These are phyloP conservation scores for Caenorhabditis remanei DNA, from an alignment of 1,140 invertebrate species.

Conservation along the genomic window DNA sequence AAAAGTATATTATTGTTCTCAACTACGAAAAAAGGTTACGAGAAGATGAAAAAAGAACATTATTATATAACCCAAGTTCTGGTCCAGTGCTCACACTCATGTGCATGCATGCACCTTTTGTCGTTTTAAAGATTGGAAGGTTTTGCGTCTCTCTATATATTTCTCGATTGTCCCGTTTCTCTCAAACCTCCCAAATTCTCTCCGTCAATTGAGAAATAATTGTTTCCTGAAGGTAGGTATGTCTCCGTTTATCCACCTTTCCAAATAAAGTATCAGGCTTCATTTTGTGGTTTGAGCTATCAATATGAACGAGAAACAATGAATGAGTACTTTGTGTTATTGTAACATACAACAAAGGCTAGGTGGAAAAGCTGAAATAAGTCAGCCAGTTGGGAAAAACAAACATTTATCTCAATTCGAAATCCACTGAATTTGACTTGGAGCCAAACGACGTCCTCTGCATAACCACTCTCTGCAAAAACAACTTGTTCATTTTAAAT, in stretches of 20 bases:
- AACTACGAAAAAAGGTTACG: not conserved
- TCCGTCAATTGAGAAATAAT: slow-evolving; percentile 30
- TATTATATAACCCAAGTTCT: slow-evolving; percentile 43
- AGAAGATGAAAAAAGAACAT: slow-evolving; percentile 1
- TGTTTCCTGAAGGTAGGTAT: slow-evolving; percentile 33
- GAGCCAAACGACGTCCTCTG: not conserved
- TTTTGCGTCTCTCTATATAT: not conserved
- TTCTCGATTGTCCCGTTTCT: not conserved
- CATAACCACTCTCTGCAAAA: slow-evolving; percentile 54
- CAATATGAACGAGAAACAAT: slow-evolving; percentile 29
- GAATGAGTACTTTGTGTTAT: not conserved
- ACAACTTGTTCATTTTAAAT: not conserved
- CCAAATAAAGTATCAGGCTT: slow-evolving; percentile 12
- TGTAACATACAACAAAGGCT: not conserved
- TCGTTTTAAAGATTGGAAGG: not conserved
- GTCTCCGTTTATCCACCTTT: slow-evolving; percentile 20
- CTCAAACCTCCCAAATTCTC: not conserved
- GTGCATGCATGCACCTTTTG: slow-evolving; percentile 38
- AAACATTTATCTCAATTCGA: slow-evolving; percentile 38
- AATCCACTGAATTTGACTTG: slow-evolving; percentile 41
- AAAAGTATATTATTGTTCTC: not conserved
- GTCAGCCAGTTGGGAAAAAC: too few relatives aligned
- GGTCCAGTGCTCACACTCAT: slow-evolving; percentile 35
- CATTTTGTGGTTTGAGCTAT: slow-evolving; percentile 28
- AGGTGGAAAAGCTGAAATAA: not conserved